phyloP scores from a whole-genome alignment of 2,797 vertebrate species.

The Helostoma temminkii region DNA sequence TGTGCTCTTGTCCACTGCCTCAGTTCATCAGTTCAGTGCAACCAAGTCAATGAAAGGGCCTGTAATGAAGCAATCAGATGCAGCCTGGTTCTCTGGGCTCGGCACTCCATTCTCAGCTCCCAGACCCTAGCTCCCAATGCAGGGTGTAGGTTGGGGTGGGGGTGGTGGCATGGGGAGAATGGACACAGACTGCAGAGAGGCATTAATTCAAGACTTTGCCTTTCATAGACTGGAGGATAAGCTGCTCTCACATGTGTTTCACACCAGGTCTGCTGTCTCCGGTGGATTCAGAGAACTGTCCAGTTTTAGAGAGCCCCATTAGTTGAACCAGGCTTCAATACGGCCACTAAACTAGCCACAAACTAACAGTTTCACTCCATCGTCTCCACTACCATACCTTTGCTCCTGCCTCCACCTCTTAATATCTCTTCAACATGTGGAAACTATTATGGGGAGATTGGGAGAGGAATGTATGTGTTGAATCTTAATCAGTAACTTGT shows the following conservation, averaged over 20 bases:
- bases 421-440: slow-evolving; percentile 81
- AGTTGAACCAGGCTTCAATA: slow-evolving; percentile 54
- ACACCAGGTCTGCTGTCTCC: slow-evolving; percentile 63
- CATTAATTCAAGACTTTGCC: slow-evolving; percentile 81
- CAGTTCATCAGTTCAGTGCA: slow-evolving; percentile 91
- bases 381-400: slow-evolving; percentile 54
- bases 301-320: slow-evolving; percentile 60
- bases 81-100: slow-evolving; percentile 82
- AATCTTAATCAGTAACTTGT: slow-evolving; percentile 83
- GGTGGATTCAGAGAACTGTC: slow-evolving; percentile 61
- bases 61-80: slow-evolving; percentile 92
- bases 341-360: slow-evolving; percentile 47
- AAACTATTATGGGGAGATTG: slow-evolving; percentile 83
- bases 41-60: slow-evolving; percentile 92
- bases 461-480: slow-evolving; percentile 83
- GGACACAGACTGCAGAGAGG: slow-evolving; percentile 70
- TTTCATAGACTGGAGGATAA: slow-evolving; percentile 77
- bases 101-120: slow-evolving; percentile 75
- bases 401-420: slow-evolving; percentile 50
- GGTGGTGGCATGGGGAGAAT: slow-evolving; percentile 42
- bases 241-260: slow-evolving; percentile 67
- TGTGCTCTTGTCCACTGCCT: slow-evolving; percentile 90
- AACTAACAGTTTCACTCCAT: slow-evolving; percentile 58
- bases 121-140: slow-evolving; percentile 72
- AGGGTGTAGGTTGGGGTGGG: slow-evolving; percentile 58